Conservation (phyloP, 2,888 invertebrate genomes). For the Ptychoptera albimana region DNA sequence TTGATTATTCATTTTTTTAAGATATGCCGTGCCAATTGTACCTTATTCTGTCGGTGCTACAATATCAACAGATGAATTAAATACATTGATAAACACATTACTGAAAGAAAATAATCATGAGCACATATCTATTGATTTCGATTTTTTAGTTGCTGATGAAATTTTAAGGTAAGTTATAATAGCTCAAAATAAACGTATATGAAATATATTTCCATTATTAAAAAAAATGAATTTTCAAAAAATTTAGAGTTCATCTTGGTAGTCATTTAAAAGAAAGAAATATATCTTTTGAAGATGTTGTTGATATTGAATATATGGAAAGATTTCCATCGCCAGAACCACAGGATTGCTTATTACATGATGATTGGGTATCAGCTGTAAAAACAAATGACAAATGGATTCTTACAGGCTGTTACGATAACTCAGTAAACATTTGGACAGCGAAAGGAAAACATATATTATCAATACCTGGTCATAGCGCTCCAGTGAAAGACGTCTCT, state of each 20-base stretch:
- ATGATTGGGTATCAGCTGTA: conserved; percentile 95
- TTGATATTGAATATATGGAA: conserved; percentile 85
- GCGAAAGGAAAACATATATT: conserved; percentile 67
- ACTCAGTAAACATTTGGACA: conserved; percentile 81
- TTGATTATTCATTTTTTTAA: conserved; percentile 21
- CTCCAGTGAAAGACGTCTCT: conserved; percentile 72
- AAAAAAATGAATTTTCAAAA: neutral
- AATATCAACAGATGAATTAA: conserved; percentile 51
- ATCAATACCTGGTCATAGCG: conserved; percentile 73
- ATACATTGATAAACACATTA: conserved; percentile 63
- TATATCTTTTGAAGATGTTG: conserved; percentile 64
- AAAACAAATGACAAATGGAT: conserved; percentile 61
- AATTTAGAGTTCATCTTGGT: conserved; percentile 30
- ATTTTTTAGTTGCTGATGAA: conserved; percentile 76
- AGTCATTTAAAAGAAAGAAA: conserved; percentile 63
- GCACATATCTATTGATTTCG: conserved; percentile 48
- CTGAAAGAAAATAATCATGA: conserved; percentile 40
- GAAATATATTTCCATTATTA: no score
- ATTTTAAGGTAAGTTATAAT: conserved; percentile 44
- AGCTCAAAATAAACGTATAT: no score
- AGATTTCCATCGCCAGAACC: conserved; percentile 84
- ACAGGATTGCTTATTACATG: conserved; percentile 80
- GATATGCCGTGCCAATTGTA: conserved; percentile 74
- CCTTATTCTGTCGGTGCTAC: conserved; percentile 68
- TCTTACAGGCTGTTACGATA: conserved; percentile 84